Percentiles rank a stretch among this genome's conserved stretches.
These are phyloP conservation scores for Aphaenogaster floridana DNA, from an alignment of 1,140 invertebrate species.

Conservation along the genomic window DNA sequence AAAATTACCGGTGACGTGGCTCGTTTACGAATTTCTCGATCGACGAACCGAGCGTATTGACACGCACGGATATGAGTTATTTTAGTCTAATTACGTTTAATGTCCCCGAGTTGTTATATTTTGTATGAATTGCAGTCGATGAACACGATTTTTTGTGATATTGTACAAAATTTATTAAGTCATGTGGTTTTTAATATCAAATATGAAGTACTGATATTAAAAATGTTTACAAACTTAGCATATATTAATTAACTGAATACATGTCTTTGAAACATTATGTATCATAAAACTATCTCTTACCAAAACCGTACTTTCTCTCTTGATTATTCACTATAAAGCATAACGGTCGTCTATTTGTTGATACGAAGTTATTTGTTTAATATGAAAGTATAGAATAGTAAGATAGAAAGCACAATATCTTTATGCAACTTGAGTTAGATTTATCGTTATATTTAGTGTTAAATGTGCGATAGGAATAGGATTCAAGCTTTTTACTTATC, in stretches of 20 bases:
- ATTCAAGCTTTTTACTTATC: conserved; percentile 11
- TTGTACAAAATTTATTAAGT: background rate
- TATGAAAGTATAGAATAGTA: background rate
- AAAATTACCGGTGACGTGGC: conserved; percentile 58
- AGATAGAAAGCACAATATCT: background rate
- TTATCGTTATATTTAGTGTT: conserved; percentile 3
- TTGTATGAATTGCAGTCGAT: background rate
- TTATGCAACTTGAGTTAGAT: background rate
- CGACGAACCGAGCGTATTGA: conserved; percentile 34
- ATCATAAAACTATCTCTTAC: background rate
- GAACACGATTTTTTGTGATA: background rate
- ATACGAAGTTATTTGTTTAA: background rate
- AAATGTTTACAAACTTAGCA: background rate
- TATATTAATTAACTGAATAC: background rate
- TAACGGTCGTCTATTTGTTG: background rate
- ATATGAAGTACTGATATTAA: background rate
- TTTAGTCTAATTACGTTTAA: conserved; percentile 35
- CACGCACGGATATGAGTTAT: conserved; percentile 1
- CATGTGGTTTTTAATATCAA: background rate
- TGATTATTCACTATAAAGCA: background rate
- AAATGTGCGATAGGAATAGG: background rate
- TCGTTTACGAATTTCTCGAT: conserved; percentile 9
- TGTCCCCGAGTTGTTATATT: background rate
- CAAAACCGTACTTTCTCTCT: background rate
- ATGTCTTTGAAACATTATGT: background rate